Conservation (phyloP, 1,140 invertebrate species). For the Helicoverpa zea region DNA sequence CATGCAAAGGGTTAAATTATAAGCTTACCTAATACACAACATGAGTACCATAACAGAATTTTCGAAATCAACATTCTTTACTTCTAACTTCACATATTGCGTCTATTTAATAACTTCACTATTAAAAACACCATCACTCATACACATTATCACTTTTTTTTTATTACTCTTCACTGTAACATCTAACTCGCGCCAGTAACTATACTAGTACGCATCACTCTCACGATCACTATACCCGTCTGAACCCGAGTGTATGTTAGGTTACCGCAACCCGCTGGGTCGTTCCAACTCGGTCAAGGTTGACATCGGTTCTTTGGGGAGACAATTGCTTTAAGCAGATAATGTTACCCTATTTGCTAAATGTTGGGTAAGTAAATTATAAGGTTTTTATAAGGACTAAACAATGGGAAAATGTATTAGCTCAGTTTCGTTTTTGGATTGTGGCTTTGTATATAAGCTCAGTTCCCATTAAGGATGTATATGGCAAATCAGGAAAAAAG, state of each 20-base stretch:
- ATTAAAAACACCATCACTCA: not conserved
- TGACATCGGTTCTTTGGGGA: not conserved
- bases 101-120: not conserved
- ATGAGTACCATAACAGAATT: not conserved
- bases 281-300: constrained; percentile 22
- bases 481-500: too few species aligned
- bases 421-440: too few species aligned
- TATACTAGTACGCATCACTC: not conserved
- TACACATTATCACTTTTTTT: not conserved
- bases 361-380: constrained; percentile 12
- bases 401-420: too few species aligned
- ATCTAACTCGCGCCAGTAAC: not conserved
- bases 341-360: constrained; percentile 14
- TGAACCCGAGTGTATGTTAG: constrained; percentile 2
- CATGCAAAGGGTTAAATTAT: too few species aligned
- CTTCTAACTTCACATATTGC: not conserved
- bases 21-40: not conserved
- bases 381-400: not conserved
- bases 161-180: not conserved
- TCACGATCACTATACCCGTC: not conserved
- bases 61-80: constrained; percentile 14
- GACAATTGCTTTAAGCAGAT: constrained; percentile 29
- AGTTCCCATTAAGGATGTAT: too few species aligned
- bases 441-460: too few species aligned
- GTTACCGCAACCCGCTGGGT: not conserved